Conservation (phyloP, 2,888 invertebrate species). For the Trichopoda pennipes region DNA sequence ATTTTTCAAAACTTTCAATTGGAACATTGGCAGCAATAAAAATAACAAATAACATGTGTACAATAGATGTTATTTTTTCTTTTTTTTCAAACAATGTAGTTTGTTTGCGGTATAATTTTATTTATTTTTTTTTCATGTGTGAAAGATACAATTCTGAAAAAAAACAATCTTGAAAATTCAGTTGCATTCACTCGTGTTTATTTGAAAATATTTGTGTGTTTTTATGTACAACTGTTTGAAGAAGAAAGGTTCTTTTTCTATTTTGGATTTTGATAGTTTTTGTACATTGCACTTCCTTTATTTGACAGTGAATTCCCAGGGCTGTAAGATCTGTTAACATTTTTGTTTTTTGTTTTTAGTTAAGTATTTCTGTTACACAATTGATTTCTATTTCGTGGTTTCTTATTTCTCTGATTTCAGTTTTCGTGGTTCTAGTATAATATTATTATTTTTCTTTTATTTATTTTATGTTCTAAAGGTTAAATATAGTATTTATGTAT, state of each 20-base stretch:
- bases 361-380: conserved; percentile 23
- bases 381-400: conserved; percentile 64
- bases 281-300: conserved; percentile 64
- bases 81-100: conserved; percentile 44
- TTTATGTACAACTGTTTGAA: conserved; percentile 11
- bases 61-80: conserved; percentile 34
- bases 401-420: conserved; percentile 23
- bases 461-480: conserved; percentile 24
- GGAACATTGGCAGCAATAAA: conserved; percentile 56
- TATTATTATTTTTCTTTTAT: background rate
- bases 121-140: too few relatives aligned
- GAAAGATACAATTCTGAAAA: conserved; percentile 18
- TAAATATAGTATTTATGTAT: conserved; percentile 18
- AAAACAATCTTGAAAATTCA: conserved; percentile 40
- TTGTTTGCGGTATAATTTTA: conserved; percentile 31
- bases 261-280: conserved; percentile 65
- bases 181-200: conserved; percentile 52
- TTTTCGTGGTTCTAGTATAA: background rate
- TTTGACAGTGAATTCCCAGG: conserved; percentile 67
- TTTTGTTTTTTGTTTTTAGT: conserved; percentile 53
- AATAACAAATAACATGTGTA: conserved; percentile 51
- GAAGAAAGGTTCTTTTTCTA: background rate
- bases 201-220: conserved; percentile 54
- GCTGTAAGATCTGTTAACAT: conserved; percentile 36
- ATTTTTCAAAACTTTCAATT: conserved; percentile 59